Conservation (phyloP, 2,797 vertebrate species). For the Rhincodon typus region DNA sequence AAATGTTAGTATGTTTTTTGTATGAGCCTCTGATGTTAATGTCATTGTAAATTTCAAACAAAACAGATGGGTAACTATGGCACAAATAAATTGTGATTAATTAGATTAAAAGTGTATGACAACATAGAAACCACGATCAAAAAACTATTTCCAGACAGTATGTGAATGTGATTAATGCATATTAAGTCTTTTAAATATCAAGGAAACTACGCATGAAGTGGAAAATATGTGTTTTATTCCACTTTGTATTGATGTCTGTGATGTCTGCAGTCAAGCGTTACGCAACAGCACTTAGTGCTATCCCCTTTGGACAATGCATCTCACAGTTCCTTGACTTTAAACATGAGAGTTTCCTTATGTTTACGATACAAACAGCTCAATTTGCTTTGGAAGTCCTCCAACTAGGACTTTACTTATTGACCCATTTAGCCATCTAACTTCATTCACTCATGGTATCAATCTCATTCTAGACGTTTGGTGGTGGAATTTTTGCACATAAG, state of each 20-base stretch:
- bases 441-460: background rate
- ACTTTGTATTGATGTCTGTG: conserved; percentile 53
- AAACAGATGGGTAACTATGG: conserved; percentile 31
- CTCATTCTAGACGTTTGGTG: background rate
- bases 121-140: conserved; percentile 25
- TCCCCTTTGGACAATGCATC: conserved; percentile 61
- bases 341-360: conserved; percentile 46
- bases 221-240: conserved; percentile 52
- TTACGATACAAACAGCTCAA: conserved; percentile 46
- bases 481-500: background rate
- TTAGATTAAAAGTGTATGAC: conserved; percentile 35
- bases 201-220: conserved; percentile 54
- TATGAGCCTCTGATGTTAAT: background rate
- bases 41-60: conserved; percentile 19
- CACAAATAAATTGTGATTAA: conserved; percentile 36
- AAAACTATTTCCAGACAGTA: conserved; percentile 30
- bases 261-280: conserved; percentile 62
- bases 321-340: conserved; percentile 47
- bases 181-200: conserved; percentile 34
- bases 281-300: conserved; percentile 54
- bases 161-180: conserved; percentile 6
- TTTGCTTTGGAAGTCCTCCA: conserved; percentile 40
- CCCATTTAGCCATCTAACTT: background rate
- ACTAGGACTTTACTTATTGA: background rate
- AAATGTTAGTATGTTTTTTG: background rate